Evolutionary conservation across 1,140 invertebrate genomes (phyloP).

Genomic region (Heliconius melpomene): DNA sequence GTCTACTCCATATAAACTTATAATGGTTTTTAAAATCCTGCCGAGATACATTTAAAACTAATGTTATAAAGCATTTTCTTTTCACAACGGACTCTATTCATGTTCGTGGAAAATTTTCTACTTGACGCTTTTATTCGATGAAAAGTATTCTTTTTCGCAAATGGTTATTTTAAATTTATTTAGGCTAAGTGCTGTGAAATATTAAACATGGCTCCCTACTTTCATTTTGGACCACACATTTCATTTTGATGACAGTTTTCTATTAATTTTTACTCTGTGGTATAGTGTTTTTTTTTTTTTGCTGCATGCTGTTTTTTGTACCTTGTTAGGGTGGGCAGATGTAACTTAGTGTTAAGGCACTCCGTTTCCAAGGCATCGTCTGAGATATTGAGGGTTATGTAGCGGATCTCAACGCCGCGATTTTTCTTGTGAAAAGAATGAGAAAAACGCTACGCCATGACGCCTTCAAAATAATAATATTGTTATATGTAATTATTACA

Average conservation of each 20-base stretch:
- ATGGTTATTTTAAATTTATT: conserved; percentile 34
- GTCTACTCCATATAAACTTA: conserved; percentile 13
- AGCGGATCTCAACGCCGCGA: no score
- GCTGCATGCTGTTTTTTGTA: not conserved
- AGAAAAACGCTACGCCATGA: no score
- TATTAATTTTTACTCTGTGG: not conserved
- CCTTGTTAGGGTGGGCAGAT: no score
- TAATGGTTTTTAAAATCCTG: conserved; percentile 28
- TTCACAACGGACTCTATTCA: conserved; percentile 29
- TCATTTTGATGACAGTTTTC: conserved; percentile 5
- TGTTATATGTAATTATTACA: no score
- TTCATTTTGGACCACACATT: conserved; percentile 2
- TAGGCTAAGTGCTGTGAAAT: conserved; percentile 29
- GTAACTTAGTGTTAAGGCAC: no score
- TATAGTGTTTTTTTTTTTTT: not conserved
- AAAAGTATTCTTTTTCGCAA: conserved; percentile 29
- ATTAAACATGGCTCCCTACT: conserved; percentile 8
- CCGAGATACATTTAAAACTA: conserved; percentile 30
- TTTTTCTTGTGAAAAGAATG: no score
- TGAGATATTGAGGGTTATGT: no score
- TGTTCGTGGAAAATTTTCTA: conserved; percentile 30
- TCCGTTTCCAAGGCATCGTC: no score
- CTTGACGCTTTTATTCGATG: conserved; percentile 32
- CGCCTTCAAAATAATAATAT: no score
- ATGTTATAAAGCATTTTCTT: conserved; percentile 31